Conservation (phyloP, 2,797 vertebrate species). For the Amblyraja radiata region DNA sequence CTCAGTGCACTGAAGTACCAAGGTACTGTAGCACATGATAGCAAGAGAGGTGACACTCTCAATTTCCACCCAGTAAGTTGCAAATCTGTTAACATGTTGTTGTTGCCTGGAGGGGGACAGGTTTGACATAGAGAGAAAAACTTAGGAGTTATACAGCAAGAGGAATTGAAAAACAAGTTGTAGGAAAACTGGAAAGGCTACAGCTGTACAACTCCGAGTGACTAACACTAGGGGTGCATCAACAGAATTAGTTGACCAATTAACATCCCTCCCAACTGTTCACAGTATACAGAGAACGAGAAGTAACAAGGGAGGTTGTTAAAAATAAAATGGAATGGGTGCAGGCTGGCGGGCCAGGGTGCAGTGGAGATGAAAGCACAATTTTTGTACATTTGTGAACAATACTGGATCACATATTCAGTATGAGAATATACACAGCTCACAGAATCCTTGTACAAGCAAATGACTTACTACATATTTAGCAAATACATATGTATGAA, state of each 20-base stretch:
- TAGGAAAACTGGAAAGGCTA: neutral
- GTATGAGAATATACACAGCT: neutral
- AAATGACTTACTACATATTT: conserved; percentile 9
- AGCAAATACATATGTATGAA: conserved; percentile 30
- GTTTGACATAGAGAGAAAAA: neutral
- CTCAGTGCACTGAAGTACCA: neutral
- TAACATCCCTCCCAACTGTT: neutral
- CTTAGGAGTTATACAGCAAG: neutral
- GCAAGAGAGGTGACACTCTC: neutral
- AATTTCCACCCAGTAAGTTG: neutral
- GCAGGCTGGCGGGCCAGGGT: neutral
- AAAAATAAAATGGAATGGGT: neutral
- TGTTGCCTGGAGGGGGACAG: neutral
- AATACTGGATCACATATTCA: neutral
- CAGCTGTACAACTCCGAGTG: neutral
- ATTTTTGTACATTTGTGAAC: neutral
- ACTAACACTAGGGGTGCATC: neutral
- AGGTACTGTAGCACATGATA: neutral
- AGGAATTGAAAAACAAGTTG: neutral
- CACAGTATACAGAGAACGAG: neutral
- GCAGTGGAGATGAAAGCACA: neutral
- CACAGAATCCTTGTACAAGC: neutral
- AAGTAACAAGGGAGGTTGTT: neutral
- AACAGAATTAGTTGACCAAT: neutral
- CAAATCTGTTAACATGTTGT: neutral